phyloP scores from a whole-genome alignment of 2,797 vertebrate species.

The Rhinichthys osculus region DNA sequence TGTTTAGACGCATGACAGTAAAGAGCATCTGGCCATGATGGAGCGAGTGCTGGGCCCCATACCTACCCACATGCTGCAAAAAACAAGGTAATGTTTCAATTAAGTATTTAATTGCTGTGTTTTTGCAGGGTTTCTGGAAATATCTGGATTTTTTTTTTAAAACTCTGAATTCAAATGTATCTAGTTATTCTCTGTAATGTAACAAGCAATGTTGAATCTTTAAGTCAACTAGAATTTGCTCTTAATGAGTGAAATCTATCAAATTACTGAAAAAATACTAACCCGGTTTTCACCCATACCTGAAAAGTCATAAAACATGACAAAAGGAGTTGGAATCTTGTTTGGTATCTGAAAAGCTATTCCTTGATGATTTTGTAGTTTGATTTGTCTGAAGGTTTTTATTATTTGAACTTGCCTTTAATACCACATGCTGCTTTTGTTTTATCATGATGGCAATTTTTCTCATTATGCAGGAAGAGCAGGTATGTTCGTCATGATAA shows the following conservation, averaged over 20 bases:
- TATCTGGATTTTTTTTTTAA: not conserved
- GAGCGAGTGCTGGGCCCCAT: slow-evolving; percentile 89
- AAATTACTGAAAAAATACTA: not conserved
- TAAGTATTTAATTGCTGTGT: not conserved
- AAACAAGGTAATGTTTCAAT: slow-evolving; percentile 70
- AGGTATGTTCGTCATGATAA: slow-evolving; percentile 78
- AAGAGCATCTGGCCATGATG: slow-evolving; percentile 97
- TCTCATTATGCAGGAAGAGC: slow-evolving; percentile 76
- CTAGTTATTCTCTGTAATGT: not conserved
- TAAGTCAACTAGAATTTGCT: not conserved
- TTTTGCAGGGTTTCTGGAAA: not conserved
- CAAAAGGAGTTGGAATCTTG: not conserved
- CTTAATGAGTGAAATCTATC: not conserved
- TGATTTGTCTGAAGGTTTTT: not conserved
- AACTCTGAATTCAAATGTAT: not conserved
- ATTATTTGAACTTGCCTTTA: not conserved
- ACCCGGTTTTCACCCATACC: not conserved
- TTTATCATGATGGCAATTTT: not conserved
- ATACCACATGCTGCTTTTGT: not conserved
- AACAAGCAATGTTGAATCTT: not conserved
- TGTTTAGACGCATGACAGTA: slow-evolving; percentile 84
- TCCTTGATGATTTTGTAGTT: not conserved
- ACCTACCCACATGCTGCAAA: slow-evolving; percentile 78
- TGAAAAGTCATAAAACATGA: not conserved
- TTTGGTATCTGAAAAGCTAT: not conserved